Evolutionary conservation across 2,113 vertebrate genomes (phyloP).

Genomic region (Hemibagrus wyckioides): DNA sequence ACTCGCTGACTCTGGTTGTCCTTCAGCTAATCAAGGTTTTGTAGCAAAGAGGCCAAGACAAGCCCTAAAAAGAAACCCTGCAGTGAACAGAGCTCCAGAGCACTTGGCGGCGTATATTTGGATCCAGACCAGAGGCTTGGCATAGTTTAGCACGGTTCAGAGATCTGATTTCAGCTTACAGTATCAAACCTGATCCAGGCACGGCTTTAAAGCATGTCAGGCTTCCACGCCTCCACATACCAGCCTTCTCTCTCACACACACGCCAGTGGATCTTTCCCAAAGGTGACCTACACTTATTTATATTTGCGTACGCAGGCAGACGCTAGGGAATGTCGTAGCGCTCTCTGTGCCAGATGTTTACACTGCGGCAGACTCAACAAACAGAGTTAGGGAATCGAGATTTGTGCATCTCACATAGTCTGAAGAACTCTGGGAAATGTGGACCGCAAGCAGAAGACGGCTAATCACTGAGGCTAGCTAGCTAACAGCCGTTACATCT

Average conservation of each 20-base stretch:
- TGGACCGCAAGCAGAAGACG: not conserved
- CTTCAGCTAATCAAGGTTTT: not conserved
- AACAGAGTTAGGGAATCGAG: not conserved
- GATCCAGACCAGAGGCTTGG: not conserved
- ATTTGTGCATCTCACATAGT: not conserved
- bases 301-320: conserved; percentile 1
- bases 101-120: conserved; percentile 19
- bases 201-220: not conserved
- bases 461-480: not conserved
- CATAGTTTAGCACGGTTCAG: conserved; percentile 21
- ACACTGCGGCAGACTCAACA: not conserved
- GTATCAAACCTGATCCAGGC: conserved; percentile 38
- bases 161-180: conserved; percentile 44
- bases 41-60: not conserved
- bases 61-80: not conserved
- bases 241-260: not conserved
- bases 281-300: conserved; percentile 4
- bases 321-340: not conserved
- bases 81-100: conserved; percentile 20
- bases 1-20: too few relatives aligned
- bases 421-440: not conserved
- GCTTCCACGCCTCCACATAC: conserved; percentile 13
- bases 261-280: not conserved
- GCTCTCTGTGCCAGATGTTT: not conserved
- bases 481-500: not conserved